Base-by-base conservation (phyloP, 2,888 invertebrate species). In the Scrobipalpa costella region DNA sequence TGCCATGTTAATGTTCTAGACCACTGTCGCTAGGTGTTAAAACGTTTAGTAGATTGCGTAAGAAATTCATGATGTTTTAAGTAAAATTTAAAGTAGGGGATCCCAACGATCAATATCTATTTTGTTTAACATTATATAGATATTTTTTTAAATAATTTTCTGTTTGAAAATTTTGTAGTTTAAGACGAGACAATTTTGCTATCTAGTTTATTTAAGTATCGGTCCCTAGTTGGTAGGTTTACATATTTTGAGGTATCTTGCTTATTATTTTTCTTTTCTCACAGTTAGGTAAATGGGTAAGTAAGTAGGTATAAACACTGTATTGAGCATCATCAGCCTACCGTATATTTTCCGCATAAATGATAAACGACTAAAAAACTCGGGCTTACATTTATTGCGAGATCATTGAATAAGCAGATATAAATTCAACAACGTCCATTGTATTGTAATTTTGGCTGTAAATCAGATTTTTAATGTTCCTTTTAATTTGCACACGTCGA, bases 361-460 rank as follows among this genome's bases (percentile, higher is more conserved):
- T 57, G 49, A 61, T 40, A 52, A 61, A 61, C 19, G 61, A n/a
- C 38, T 52, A 77, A 77, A 73, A 73, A 75, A 74, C 67, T 71
- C 70, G 76, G 79, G 73, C 61, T 61, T 76, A 74, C 75, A 73
- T 67, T 74, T 72, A 75, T 74, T 71, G 74, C 69, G 68, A 68
- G 71, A 76, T 78, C 75, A 83, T 84, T 83, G 80, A 80, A 84
- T 82, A 78, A 75, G 74, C 69, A 68, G 74, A 72, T 74, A 81
- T 80, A 81, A 81, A 79, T 80, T 75, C 74, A 74, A 81, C 77
- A 80, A 76, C 78, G 74, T 76, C 75, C 83, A 85, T 86, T 85
- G 84, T 85, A 84, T 85, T 83, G 77, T 83, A 84, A 85, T 85
- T 79, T 79, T 71, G 75, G 73, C 73, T 74, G 80, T 86, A 88